Conservation (phyloP, 2,113 vertebrate genomes). For the Elgaria multicarinata region DNA sequence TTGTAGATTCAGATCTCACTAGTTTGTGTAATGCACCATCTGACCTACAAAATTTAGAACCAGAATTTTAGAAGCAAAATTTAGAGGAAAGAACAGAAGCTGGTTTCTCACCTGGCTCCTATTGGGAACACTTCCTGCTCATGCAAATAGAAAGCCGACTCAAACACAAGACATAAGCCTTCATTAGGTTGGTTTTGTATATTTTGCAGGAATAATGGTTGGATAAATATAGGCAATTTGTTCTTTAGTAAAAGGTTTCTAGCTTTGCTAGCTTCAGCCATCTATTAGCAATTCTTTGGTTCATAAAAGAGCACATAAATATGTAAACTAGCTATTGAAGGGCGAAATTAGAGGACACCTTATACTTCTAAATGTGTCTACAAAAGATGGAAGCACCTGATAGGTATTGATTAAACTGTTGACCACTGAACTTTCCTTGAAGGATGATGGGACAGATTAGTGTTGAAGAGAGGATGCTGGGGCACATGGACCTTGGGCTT, state of each 20-base stretch:
- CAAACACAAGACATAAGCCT: not conserved
- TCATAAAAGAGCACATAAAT: not conserved
- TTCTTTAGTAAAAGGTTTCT: not conserved
- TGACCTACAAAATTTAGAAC: not conserved
- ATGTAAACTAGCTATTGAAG: not conserved
- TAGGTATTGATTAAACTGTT: not conserved
- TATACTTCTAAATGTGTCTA: not conserved
- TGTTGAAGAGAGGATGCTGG: not conserved
- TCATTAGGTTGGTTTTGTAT: not conserved
- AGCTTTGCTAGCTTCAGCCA: not conserved
- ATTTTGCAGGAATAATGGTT: not conserved
- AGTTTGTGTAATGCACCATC: not conserved
- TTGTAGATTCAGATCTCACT: not conserved
- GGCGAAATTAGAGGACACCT: not conserved
- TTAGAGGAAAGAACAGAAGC: not conserved
- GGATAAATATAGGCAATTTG: not conserved
- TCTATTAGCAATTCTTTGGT: not conserved
- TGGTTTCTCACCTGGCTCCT: not conserved
- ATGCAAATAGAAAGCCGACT: not conserved
- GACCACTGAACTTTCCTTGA: not conserved
- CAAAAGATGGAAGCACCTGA: not conserved
- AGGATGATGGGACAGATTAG: not conserved
- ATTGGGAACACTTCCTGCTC: not conserved
- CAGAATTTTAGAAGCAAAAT: too few relatives aligned
- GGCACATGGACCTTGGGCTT: not conserved